Conservation (phyloP, 2,113 vertebrate species). For the Pelusios castaneus region DNA sequence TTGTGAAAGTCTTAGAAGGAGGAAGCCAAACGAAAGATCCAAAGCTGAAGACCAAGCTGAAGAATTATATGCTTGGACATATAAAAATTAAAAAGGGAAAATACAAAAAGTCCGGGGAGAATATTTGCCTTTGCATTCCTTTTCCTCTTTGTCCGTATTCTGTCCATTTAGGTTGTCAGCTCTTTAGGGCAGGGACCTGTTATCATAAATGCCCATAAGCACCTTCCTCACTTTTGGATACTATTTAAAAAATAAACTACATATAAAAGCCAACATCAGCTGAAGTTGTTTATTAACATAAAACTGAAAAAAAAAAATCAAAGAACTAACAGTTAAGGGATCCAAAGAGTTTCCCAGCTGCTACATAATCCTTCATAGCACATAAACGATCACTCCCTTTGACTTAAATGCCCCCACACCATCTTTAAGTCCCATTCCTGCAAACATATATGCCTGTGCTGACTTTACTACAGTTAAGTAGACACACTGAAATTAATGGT, state of each 20-base stretch:
- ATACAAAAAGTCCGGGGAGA: background rate
- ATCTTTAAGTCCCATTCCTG: background rate
- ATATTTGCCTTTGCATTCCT: too few species aligned
- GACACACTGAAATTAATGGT: background rate
- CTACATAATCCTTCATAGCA: background rate
- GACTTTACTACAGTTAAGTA: background rate
- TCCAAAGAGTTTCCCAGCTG: background rate
- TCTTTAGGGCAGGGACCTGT: background rate
- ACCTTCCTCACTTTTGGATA: background rate
- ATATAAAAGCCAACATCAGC: background rate
- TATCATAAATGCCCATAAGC: background rate
- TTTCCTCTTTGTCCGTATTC: too few species aligned
- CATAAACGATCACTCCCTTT: background rate
- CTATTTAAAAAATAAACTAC: background rate
- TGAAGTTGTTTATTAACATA: conserved; percentile 4
- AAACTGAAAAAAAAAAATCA: background rate
- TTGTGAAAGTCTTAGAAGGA: background rate
- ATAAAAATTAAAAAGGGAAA: background rate
- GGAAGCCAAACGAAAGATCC: background rate
- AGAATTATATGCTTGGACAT: background rate
- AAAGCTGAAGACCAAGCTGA: background rate
- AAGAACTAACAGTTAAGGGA: background rate
- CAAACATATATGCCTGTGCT: background rate
- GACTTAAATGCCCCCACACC: background rate
- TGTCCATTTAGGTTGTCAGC: background rate